Evolutionary conservation across 1,140 invertebrate species (phyloP), one percentile per base, ranked within the genome.

Genomic region (Drosophila mayri): DNA sequence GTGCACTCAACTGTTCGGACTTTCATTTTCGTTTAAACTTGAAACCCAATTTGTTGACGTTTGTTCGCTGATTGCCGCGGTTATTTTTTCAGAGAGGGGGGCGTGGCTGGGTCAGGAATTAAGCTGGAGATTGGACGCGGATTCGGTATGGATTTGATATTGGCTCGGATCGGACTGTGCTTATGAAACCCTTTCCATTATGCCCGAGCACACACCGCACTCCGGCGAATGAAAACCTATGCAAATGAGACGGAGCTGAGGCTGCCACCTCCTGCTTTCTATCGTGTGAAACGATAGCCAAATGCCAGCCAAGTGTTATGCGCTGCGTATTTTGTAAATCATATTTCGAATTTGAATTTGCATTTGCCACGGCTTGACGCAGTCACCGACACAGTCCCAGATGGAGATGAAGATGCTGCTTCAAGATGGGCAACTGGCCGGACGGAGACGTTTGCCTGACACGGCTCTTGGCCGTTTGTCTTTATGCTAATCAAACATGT

Each of bases 401-500:
- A 35, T 49, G 35, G 37, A 50, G 38, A 40, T 58, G 35, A 30
- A 50, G 44, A 46, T 32, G 30, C 32, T 57, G 30, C 38, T 38
- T n/a, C 18, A 43, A 35, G 70, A 47, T 47, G 72, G 37, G 30
- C 43, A 54, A 44, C 62, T 55, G 54, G 16, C 44, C 22, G 61
- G 54, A 73, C 22, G 61, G 54, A 73, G 71, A 75, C 72, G 43
- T 67, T 52, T 60, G 46, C 20, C 46, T 75, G 52, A 52, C 44
- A 59, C 38, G 59, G 61, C 28, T 43, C 28, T 64, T 71, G 67
- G 41, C 25, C 28, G 44, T 41, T 72, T 73, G 70, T 66, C 37
- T 49, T 59, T 76, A 87, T 87, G 79, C 70, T 82, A 81, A 85
- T 86, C 60, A 78, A 86, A 86, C 82, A 49, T 70, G 82, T 85